Conservation (phyloP, 2,888 invertebrate genomes). For the Drosophila neutralis region DNA sequence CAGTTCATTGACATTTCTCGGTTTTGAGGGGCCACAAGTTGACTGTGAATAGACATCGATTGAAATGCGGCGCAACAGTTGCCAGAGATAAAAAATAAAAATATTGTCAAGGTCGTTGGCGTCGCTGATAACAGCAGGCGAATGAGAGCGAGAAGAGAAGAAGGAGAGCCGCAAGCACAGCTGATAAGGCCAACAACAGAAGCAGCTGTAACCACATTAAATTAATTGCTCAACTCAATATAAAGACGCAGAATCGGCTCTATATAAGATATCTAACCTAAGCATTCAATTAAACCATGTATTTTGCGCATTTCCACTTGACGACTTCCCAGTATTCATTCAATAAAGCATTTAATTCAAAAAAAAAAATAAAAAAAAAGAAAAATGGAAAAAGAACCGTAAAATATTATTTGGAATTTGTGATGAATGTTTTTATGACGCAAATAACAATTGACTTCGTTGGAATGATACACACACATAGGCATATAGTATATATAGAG, state of each 20-base stretch:
- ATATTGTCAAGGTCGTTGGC: slow-evolving; percentile 66
- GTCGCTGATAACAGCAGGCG: slow-evolving; percentile 42
- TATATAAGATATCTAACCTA: neutral
- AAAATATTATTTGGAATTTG: slow-evolving; percentile 26
- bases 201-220: neutral
- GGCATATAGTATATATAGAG: neutral
- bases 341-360: slow-evolving; percentile 27
- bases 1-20: slow-evolving; percentile 52
- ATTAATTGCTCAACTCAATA: neutral
- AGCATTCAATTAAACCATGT: neutral
- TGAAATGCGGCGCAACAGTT: slow-evolving; percentile 68
- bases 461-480: neutral
- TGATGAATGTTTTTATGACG: slow-evolving; percentile 21
- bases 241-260: neutral
- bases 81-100: slow-evolving; percentile 62
- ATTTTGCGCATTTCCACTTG: neutral
- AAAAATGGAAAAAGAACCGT: neutral
- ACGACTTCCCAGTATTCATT: slow-evolving; percentile 25
- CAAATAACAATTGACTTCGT: neutral
- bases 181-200: slow-evolving; percentile 30
- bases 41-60: slow-evolving; percentile 43
- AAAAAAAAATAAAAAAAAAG: neutral
- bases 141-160: slow-evolving; percentile 7
- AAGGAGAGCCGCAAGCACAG: slow-evolving; percentile 16
- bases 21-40: slow-evolving; percentile 27